These are phyloP conservation scores for Notiomystis cincta DNA, from an alignment of 2,113 vertebrate genomes.

Conservation along the genomic window DNA sequence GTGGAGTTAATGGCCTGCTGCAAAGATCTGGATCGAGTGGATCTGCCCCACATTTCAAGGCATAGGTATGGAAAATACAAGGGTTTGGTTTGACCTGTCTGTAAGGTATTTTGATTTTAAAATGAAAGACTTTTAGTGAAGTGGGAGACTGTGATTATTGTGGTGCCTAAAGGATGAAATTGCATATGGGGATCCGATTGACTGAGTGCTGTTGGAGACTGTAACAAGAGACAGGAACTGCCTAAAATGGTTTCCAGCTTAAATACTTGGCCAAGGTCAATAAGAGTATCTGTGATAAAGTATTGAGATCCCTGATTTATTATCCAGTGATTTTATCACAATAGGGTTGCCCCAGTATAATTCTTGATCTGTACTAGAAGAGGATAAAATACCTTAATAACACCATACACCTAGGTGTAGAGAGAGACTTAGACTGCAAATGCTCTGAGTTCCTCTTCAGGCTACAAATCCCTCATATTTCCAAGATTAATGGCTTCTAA, in stretches of 20 bases:
- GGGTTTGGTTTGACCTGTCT: background rate
- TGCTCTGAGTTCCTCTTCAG: background rate
- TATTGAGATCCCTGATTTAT: background rate
- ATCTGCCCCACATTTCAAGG: background rate
- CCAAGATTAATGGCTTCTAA: constrained; percentile 53
- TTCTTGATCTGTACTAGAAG: background rate
- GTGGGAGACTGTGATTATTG: background rate
- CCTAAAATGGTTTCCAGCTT: background rate
- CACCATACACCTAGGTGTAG: background rate
- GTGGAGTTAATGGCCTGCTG: background rate
- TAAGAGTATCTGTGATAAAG: background rate
- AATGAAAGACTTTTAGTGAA: background rate
- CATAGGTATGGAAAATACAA: background rate
- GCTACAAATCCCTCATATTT: constrained; percentile 27
- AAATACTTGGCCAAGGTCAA: background rate
- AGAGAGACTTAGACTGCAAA: background rate
- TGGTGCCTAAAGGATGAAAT: background rate
- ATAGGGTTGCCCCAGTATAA: background rate
- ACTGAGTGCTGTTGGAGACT: background rate
- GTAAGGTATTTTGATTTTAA: background rate
- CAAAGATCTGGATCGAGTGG: background rate
- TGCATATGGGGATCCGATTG: background rate
- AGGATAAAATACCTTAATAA: background rate
- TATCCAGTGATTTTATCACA: background rate
- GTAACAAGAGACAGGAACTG: background rate